Evolutionary conservation across 2,113 vertebrate species (phyloP), one percentile per base, ranked within the genome.

Genomic region (Numida meleagris): DNA sequence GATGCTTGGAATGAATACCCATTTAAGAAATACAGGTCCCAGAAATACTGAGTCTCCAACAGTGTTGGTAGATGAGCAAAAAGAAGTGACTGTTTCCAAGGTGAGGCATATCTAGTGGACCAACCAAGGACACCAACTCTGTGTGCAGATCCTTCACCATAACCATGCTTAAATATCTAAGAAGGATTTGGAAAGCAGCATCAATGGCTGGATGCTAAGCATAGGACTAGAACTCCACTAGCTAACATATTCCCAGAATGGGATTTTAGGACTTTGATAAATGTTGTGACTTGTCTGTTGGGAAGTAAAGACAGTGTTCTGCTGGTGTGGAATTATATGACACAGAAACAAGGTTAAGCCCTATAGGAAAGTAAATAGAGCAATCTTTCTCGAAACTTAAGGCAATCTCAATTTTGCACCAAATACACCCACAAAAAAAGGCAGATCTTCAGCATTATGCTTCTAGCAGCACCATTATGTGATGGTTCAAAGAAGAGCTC

Each of bases 381-480:
- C 68, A 57, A 75, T 8, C 25, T 72, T 33, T 78, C 15, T 29
- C 61, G 12, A 95, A 93, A 84, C 11, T 14, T 33, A 23, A 2
- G 6, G 7, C 86, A 82, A 45, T 14, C 10, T 82, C 68, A 73
- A 70, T 45, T 58, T 62, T 76, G 23, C n/a, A 87, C 15, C 27
- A 82, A 86, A 71, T 3, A 13, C 12, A 36, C 3, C 13, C 14
- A 36, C 3, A 9, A 40, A 71, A 71, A 91, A 59, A 57, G 10
- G 4, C 34, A 78, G 21, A 4, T 63, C 38, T 89, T 84, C 66
- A 71, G 21, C 50, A 72, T 34, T 34, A 63, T 53, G 16, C 19
- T 93, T 71, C 38, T 72, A 75, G 51, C 50, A 82, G 46, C 14
- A 42, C 25, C 43, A 36, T 84, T 84, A 83, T 61, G 14, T 80